These are phyloP conservation scores for Aplysia californica DNA, from an alignment of 1,140 invertebrate species.

Conservation along the genomic window DNA sequence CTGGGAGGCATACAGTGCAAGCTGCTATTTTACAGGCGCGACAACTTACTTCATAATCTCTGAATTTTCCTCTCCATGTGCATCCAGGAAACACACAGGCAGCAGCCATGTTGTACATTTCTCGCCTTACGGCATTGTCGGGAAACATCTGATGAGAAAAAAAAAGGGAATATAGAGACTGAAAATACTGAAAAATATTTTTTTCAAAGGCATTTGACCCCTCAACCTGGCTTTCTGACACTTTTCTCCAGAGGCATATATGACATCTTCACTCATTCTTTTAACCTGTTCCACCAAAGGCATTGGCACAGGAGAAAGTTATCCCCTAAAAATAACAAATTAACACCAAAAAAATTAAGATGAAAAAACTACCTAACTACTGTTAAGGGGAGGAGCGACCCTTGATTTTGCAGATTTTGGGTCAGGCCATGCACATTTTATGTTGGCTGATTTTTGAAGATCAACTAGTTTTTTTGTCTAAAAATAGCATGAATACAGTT, in stretches of 20 bases:
- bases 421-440: too few relatives aligned
- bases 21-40: too few relatives aligned
- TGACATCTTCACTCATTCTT: neutral
- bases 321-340: neutral
- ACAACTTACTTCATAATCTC: constrained; percentile 48
- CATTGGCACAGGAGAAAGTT: neutral
- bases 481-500: too few relatives aligned
- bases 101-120: constrained; percentile 39
- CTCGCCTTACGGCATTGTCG: constrained; percentile 52
- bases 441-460: too few relatives aligned
- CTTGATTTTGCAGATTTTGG: too few relatives aligned
- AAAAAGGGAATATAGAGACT: neutral
- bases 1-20: too few relatives aligned
- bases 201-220: neutral
- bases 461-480: too few relatives aligned
- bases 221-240: neutral
- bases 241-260: neutral
- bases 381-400: too few relatives aligned
- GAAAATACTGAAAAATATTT: neutral
- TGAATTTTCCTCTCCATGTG: constrained; percentile 48
- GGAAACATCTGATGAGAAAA: constrained; percentile 45
- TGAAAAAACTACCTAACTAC: too few relatives aligned
- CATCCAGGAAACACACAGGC: constrained; percentile 44
- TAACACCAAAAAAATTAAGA: too few relatives aligned
- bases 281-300: neutral